phyloP scores from a whole-genome alignment of 2,888 invertebrate species.

The Thecocarcelia acutangulata region DNA sequence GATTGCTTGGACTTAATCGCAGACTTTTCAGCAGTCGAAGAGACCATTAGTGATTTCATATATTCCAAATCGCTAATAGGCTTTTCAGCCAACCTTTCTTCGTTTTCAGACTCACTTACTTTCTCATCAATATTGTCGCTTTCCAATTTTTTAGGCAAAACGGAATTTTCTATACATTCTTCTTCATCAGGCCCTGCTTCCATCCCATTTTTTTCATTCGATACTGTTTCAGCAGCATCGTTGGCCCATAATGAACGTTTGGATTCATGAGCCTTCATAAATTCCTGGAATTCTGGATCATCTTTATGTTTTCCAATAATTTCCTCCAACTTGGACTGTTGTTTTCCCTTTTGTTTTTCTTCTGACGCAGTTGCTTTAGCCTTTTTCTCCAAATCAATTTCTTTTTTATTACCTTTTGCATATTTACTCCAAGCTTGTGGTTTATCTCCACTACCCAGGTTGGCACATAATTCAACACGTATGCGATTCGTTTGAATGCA shows the following conservation, averaged over 20 bases:
- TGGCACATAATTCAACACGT: slow-evolving; percentile 87
- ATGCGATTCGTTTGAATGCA: slow-evolving; percentile 92
- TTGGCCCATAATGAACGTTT: slow-evolving; percentile 83
- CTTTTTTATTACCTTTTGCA: slow-evolving; percentile 87
- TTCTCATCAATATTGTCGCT: slow-evolving; percentile 76
- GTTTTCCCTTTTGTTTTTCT: slow-evolving; percentile 80
- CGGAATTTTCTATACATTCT: slow-evolving; percentile 75
- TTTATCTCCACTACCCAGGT: slow-evolving; percentile 87
- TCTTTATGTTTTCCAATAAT: slow-evolving; percentile 90
- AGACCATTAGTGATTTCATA: slow-evolving; percentile 86
- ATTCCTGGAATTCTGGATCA: slow-evolving; percentile 94
- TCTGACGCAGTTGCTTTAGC: slow-evolving; percentile 85
- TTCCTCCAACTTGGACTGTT: slow-evolving; percentile 84
- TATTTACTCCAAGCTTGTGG: slow-evolving; percentile 97
- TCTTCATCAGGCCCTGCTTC: neutral
- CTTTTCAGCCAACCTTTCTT: slow-evolving; percentile 85
- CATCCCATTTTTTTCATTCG: slow-evolving; percentile 65
- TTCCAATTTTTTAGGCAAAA: slow-evolving; percentile 71
- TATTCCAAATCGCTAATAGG: slow-evolving; percentile 91
- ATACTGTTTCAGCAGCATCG: slow-evolving; percentile 79
- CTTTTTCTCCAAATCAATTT: slow-evolving; percentile 62
- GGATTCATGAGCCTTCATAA: slow-evolving; percentile 90
- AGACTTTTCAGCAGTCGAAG: slow-evolving; percentile 37
- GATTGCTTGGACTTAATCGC: slow-evolving; percentile 74
- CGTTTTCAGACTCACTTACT: slow-evolving; percentile 70